A percentile compares a stretch with the other conserved stretches of the same genome.
Conservation (phyloP, 2,888 invertebrate species). For the Acrocyrtus sp. region DNA sequence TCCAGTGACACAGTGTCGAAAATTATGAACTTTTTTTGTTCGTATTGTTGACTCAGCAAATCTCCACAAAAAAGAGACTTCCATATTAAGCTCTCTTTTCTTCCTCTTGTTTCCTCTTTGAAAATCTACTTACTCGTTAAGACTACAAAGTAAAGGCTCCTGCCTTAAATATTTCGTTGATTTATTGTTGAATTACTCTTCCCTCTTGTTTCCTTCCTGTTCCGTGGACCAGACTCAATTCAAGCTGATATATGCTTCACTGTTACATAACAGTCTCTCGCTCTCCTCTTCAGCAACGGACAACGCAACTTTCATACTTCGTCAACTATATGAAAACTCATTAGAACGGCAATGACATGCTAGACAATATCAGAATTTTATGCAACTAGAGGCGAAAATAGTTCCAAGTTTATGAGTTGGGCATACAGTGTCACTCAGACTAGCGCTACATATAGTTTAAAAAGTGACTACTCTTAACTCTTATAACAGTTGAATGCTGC, state of each 20-base stretch:
- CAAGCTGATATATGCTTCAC: too few species aligned
- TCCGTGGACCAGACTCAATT: too few species aligned
- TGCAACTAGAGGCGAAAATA: background rate
- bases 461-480: background rate
- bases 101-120: background rate
- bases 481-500: too few species aligned
- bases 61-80: too few species aligned
- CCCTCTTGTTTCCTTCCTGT: too few species aligned
- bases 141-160: background rate
- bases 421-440: background rate
- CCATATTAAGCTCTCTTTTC: background rate
- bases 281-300: too few species aligned
- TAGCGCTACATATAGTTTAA: background rate
- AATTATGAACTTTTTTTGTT: background rate
- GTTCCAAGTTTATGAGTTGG: background rate
- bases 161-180: background rate
- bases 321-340: background rate
- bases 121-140: background rate
- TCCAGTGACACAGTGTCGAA: conserved; percentile 13
- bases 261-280: too few species aligned
- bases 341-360: background rate
- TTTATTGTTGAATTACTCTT: too few species aligned
- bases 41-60: too few species aligned
- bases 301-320: background rate
- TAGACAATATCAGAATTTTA: background rate